These are phyloP conservation scores for Mustela lutreola DNA, from an alignment of 2,113 vertebrate species.

Conservation along the genomic window DNA sequence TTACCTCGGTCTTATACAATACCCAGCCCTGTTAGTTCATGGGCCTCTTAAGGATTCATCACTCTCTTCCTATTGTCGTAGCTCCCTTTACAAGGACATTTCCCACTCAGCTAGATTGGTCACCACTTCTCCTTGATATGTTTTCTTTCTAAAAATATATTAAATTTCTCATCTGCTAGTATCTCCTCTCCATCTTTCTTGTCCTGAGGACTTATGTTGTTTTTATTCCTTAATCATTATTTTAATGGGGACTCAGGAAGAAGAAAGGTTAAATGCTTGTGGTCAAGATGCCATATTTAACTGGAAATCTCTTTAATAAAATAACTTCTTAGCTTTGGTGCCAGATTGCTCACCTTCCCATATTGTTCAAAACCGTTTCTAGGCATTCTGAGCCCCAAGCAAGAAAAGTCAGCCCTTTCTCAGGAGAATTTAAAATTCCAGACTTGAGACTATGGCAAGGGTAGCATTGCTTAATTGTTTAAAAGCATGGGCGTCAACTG, in stretches of 20 bases:
- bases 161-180: neutral
- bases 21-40: neutral
- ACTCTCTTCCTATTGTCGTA: neutral
- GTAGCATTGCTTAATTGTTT: neutral
- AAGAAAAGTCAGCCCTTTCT: neutral
- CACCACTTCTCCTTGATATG: neutral
- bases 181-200: neutral
- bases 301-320: conserved; percentile 5
- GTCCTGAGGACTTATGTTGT: neutral
- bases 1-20: neutral
- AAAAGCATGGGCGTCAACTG: neutral
- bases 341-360: neutral
- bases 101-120: neutral
- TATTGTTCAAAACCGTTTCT: neutral
- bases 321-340: neutral
- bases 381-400: neutral
- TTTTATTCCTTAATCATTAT: conserved; percentile 35
- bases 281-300: neutral
- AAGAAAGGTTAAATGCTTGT: neutral
- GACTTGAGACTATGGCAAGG: neutral
- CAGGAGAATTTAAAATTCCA: neutral
- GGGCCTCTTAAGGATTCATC: neutral
- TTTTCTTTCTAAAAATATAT: neutral
- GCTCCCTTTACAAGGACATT: neutral
- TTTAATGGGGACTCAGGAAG: neutral